Evolutionary conservation across 1,140 invertebrate species (phyloP).

Genomic region (Vanessa atalanta): DNA sequence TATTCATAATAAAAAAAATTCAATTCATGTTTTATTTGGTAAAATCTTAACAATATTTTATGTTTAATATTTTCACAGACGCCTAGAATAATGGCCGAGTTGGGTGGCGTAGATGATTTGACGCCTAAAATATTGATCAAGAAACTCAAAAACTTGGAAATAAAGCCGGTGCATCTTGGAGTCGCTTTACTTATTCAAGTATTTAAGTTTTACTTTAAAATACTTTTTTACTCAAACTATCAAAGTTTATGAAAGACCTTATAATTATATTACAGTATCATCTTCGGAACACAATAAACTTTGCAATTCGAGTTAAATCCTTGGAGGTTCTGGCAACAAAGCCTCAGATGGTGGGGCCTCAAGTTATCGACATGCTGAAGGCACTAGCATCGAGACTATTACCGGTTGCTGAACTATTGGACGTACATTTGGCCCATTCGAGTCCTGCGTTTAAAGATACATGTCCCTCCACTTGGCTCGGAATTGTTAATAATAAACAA

Average conservation of each 20-base stretch:
- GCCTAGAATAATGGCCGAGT: slow-evolving; percentile 54
- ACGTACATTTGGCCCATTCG: slow-evolving; percentile 63
- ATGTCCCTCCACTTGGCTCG: slow-evolving; percentile 63
- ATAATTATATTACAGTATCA: slow-evolving; percentile 54
- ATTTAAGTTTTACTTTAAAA: no score
- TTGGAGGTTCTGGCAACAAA: slow-evolving; percentile 57
- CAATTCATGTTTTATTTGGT: no score
- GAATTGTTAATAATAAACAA: slow-evolving; percentile 71
- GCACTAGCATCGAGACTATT: slow-evolving; percentile 53
- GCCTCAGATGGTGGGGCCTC: slow-evolving; percentile 57
- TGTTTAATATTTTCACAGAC: slow-evolving; percentile 42
- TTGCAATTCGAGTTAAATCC: slow-evolving; percentile 49
- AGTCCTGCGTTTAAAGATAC: slow-evolving; percentile 68
- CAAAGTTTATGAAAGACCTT: no score
- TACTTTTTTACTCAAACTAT: no score
- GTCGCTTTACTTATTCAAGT: slow-evolving; percentile 64
- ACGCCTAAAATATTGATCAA: slow-evolving; percentile 54
- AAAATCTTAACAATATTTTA: no score
- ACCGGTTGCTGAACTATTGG: slow-evolving; percentile 61
- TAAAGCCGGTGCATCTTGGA: slow-evolving; percentile 65
- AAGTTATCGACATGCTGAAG: slow-evolving; percentile 64
- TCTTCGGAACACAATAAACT: slow-evolving; percentile 65
- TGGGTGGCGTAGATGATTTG: slow-evolving; percentile 59
- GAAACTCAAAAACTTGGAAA: slow-evolving; percentile 55
- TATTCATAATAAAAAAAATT: no score